A percentile compares a stretch with the other conserved stretches of the same genome.
These are phyloP conservation scores for Eremobia ochroleuca DNA, from an alignment of 2,888 invertebrate genomes.

Conservation along the genomic window DNA sequence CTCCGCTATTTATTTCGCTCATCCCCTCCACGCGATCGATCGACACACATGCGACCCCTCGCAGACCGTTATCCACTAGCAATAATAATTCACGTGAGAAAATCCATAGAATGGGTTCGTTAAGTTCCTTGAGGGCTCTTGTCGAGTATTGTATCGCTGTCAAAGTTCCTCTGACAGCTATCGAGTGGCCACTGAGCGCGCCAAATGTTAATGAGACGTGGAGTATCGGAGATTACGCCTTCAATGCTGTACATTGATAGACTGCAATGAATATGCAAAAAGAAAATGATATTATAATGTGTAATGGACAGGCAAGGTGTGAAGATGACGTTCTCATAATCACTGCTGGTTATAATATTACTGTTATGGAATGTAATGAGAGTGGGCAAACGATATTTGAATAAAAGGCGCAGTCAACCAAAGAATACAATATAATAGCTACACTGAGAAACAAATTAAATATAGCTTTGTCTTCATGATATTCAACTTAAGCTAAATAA, in stretches of 20 bases:
- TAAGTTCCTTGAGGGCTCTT: conserved; percentile 87
- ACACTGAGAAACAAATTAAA: conserved; percentile 3
- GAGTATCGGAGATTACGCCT: conserved; percentile 61
- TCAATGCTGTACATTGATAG: conserved; percentile 67
- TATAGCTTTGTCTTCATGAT: conserved; percentile 14
- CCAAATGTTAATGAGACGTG: conserved; percentile 74
- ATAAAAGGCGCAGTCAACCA: not conserved
- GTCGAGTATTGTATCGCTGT: conserved; percentile 83
- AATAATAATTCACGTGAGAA: conserved; percentile 88
- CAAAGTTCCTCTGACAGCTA: conserved; percentile 79
- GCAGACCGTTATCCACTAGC: conserved; percentile 64
- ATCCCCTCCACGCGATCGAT: conserved; percentile 58
- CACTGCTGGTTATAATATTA: conserved; percentile 11
- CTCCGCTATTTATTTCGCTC: conserved; percentile 41
- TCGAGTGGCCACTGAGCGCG: conserved; percentile 78
- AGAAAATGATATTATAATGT: conserved; percentile 55
- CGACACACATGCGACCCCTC: conserved; percentile 60
- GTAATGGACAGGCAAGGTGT: conserved; percentile 59
- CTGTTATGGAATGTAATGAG: conserved; percentile 12
- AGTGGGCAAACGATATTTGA: conserved; percentile 8
- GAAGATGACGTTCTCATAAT: conserved; percentile 44
- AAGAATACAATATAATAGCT: not conserved
- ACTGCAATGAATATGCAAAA: conserved; percentile 70
- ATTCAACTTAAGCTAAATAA: conserved; percentile 22
- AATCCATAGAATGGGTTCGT: conserved; percentile 89